Evolutionary conservation across 2,113 vertebrate genomes (phyloP).

Genomic region (Pitta sordida): DNA sequence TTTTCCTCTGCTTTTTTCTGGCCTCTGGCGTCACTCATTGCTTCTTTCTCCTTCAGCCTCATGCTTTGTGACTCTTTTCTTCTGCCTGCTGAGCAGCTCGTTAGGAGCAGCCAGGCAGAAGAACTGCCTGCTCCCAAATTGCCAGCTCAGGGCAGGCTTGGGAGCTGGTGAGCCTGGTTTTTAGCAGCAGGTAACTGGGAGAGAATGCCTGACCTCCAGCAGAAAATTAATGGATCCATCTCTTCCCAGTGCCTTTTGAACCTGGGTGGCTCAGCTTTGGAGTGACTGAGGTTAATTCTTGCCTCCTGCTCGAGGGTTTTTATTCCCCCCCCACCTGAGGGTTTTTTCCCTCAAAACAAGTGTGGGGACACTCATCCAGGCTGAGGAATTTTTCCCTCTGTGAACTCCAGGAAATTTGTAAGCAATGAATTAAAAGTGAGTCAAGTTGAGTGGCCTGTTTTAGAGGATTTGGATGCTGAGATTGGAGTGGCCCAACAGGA

Average conservation of each 20-base stretch:
- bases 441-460: background rate
- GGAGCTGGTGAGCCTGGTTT: background rate
- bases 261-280: background rate
- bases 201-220: background rate
- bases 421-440: background rate
- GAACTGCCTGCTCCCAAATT: background rate
- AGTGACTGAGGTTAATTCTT: background rate
- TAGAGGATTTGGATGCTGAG: background rate
- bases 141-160: background rate
- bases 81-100: background rate
- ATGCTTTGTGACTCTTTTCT: background rate
- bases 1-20: background rate
- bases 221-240: background rate
- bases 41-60: slow-evolving; percentile 16
- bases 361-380: background rate
- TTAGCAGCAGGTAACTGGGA: background rate
- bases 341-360: background rate
- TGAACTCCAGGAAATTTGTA: background rate
- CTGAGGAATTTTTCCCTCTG: accelerated
- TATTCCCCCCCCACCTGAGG: background rate
- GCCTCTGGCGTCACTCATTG: background rate
- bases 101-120: background rate
- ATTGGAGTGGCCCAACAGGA: background rate
- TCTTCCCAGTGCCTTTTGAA: background rate
- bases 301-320: background rate